These are phyloP conservation scores for Leptodactylus fallax DNA, from an alignment of 2,797 vertebrate genomes.

Conservation along the genomic window DNA sequence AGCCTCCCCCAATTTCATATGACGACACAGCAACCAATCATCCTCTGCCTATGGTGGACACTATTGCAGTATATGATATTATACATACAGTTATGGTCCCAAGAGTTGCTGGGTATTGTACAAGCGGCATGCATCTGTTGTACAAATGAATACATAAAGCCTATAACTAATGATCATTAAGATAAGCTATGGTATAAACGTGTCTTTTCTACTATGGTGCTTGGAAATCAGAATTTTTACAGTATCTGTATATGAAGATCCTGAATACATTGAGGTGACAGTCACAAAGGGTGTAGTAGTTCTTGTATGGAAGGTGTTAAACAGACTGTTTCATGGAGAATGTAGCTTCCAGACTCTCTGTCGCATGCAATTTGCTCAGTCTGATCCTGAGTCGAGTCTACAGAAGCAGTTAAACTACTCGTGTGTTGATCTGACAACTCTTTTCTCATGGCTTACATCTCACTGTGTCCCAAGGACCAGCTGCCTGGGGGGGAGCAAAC, in stretches of 20 bases:
- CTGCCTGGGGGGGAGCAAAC: conserved; percentile 33
- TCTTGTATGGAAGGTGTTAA: conserved; percentile 44
- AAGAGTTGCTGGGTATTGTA: background rate
- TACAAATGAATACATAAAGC: background rate
- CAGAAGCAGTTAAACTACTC: conserved; percentile 57
- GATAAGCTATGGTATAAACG: background rate
- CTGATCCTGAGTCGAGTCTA: conserved; percentile 53
- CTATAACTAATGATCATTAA: background rate
- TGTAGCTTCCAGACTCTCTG: conserved; percentile 52
- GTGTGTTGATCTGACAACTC: conserved; percentile 56
- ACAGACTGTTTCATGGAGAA: conserved; percentile 1
- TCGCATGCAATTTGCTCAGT: conserved; percentile 49
- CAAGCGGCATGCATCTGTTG: background rate
- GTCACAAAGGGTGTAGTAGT: background rate
- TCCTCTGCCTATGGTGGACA: no score
- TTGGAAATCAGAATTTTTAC: background rate
- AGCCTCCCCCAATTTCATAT: no score
- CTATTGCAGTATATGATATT: background rate
- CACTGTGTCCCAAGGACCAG: conserved; percentile 41
- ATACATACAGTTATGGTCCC: background rate
- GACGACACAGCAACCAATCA: no score
- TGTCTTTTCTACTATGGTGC: background rate
- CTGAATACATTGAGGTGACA: background rate
- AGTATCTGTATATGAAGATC: background rate
- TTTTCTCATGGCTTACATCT: conserved; percentile 58